Evolutionary conservation across 2,888 invertebrate genomes (phyloP), one percentile per base, ranked within the genome.

Genomic region (Zootermopsis nevadensis): DNA sequence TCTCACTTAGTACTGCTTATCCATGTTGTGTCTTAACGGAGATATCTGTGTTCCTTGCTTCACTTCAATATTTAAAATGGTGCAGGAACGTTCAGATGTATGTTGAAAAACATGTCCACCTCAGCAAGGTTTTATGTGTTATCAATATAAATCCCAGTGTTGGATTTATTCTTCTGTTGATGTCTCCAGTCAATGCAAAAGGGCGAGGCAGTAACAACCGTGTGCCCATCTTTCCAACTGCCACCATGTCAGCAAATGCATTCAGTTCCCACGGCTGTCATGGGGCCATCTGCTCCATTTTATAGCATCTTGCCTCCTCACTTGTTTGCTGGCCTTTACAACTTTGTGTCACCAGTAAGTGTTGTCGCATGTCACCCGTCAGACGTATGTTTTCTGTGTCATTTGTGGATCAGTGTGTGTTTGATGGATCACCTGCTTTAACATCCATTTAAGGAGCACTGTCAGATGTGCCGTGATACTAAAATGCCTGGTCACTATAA

Each of bases 191-290:
- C 85, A 87, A 86, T 85, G 84, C 84, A 76, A 86, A 86, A 84
- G 85, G 86, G 82, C 85, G 85, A 79, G 35, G 84, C 81, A 85
- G 86, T 83, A 86, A 87, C 84, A 77, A 66, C 42, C 83, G 83
- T 24, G 86, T 87, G 83, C 87, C 88, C 82, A 85, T 87, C 83
- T 86, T 88, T 77, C 86, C 88, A 77, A 77, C 81, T 30, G 86
- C 87, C 84, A 86, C 86, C 72, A 86, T 87, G 76, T 86, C 88
- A 76, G 86, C 87, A 66, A 86, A 87, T 83, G 85, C 87, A 24
- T 86, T 87, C 22, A 86, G 88, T 72, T 87, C 88, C 48, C 87
- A 87, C 82, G 88, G 88, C 83, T 88, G 88, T 85, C 88, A 88
- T 83, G 88, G 87, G 76, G 86, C 87, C 60, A 86, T 86, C 83